Percentiles rank a stretch among this genome's conserved stretches.
Evolutionary conservation across 92 coral and sea anemone species (phyloP).

Genomic region (Nematostella vectensis): DNA sequence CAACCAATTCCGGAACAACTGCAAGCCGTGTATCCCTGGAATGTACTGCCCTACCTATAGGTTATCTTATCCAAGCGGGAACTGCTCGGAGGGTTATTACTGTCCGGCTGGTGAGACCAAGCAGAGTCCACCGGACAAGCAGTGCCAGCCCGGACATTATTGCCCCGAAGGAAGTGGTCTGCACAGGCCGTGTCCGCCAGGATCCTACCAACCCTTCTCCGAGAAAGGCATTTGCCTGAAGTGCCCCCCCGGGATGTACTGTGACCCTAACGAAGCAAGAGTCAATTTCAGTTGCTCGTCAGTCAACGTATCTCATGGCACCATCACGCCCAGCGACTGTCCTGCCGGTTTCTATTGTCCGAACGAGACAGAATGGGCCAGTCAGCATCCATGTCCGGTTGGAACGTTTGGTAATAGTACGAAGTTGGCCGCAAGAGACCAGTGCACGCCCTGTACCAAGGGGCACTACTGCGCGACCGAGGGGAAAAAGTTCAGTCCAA

Average conservation of each 20-base stretch:
- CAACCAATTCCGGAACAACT: constrained; percentile 89
- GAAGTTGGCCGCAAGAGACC: constrained; percentile 36
- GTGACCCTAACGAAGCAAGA: constrained; percentile 94
- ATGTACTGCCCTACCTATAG: constrained; percentile 76
- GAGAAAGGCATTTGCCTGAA: constrained; percentile 49
- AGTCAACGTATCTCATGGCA: constrained; percentile 76
- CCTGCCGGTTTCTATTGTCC: constrained; percentile 96
- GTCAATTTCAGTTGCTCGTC: constrained; percentile 73
- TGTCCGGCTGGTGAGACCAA: constrained; percentile 93
- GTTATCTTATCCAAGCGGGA: constrained; percentile 72
- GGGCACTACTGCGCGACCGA: constrained; percentile 81
- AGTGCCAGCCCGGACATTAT: constrained; percentile 92
- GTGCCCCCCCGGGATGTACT: constrained; percentile 95
- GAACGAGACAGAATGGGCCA: constrained; percentile 66
- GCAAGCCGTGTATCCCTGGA: constrained; percentile 87
- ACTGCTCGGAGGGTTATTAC: constrained; percentile 91
- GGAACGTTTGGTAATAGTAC: constrained; percentile 91
- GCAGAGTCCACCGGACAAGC: constrained; percentile 81
- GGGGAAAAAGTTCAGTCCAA: constrained; percentile 66
- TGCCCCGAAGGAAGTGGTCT: constrained; percentile 94
- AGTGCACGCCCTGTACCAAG: constrained; percentile 73
- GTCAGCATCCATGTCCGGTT: constrained; percentile 76
- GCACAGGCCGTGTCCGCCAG: constrained; percentile 88
- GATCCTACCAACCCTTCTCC: constrained; percentile 78
- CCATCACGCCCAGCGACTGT: constrained; percentile 68